phyloP scores from a whole-genome alignment of 2,888 invertebrate species.

The Zaprionus lineosus region DNA sequence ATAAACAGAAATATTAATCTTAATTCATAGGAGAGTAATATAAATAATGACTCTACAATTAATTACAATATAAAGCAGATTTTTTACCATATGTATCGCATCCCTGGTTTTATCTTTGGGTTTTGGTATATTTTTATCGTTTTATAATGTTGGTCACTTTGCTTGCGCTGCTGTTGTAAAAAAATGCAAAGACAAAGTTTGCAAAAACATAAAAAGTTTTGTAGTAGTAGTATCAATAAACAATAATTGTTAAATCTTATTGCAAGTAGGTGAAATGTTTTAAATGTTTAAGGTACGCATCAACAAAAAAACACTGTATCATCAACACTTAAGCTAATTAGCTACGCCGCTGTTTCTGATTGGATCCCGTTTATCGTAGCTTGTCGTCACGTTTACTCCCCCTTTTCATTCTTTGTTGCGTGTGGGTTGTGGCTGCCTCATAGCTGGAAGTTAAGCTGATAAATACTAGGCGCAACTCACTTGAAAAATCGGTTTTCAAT shows the following conservation, averaged over 20 bases:
- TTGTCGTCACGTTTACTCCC: constrained; percentile 67
- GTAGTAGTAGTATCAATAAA: constrained; percentile 30
- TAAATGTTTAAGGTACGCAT: constrained; percentile 59
- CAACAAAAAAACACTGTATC: background rate
- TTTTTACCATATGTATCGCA: background rate
- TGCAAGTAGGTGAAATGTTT: constrained; percentile 44
- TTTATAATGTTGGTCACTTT: constrained; percentile 26
- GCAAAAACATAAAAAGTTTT: constrained; percentile 54
- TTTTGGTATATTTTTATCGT: constrained; percentile 2
- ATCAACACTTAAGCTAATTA: constrained; percentile 44
- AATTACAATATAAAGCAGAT: no score
- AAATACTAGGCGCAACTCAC: constrained; percentile 38
- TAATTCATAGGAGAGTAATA: no score
- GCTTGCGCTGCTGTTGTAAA: constrained; percentile 52
- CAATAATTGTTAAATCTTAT: constrained; percentile 26
- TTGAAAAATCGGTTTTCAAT: constrained; percentile 59
- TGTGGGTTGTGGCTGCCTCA: constrained; percentile 35
- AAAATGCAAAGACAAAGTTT: constrained; percentile 62
- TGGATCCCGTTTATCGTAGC: constrained; percentile 26
- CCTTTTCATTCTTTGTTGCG: constrained; percentile 65
- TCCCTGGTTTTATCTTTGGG: constrained; percentile 25
- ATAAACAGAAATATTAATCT: no score
- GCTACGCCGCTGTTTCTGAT: constrained; percentile 46
- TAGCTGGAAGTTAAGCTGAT: constrained; percentile 46
- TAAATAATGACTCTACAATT: no score